These are phyloP conservation scores for Apotomis capreana DNA, from an alignment of 2,888 invertebrate genomes.

Conservation along the genomic window DNA sequence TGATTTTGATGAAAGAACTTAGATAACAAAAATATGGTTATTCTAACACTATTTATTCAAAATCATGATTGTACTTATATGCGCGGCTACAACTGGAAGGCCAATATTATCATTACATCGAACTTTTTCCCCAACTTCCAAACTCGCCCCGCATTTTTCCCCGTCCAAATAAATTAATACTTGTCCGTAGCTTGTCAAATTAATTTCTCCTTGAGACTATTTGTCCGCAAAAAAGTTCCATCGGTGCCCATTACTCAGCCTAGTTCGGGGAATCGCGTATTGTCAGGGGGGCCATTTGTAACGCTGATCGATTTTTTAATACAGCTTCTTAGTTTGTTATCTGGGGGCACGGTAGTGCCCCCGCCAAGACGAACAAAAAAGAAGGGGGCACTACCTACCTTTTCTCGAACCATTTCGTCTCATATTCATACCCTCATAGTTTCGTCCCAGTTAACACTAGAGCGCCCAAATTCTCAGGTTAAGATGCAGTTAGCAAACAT, in stretches of 20 bases:
- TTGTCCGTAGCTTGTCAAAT: conserved; percentile 81
- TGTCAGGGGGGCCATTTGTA: conserved; percentile 37
- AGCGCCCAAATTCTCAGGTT: no score
- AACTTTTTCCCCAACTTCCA: conserved; percentile 48
- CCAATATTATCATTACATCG: conserved; percentile 24
- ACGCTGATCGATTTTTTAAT: conserved; percentile 36
- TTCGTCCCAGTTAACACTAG: no score
- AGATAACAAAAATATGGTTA: no score
- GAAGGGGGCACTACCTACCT: no score
- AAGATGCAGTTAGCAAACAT: no score
- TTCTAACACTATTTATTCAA: no score
- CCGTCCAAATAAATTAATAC: conserved; percentile 81
- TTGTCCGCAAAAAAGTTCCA: conserved; percentile 79
- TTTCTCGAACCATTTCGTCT: no score
- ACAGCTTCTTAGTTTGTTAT: conserved; percentile 23
- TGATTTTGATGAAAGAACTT: no score
- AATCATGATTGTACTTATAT: background rate
- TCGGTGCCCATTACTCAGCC: conserved; percentile 76
- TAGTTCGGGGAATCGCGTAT: conserved; percentile 46
- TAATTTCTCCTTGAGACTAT: conserved; percentile 82
- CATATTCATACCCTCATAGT: no score
- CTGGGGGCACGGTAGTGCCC: no score
- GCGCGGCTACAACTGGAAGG: conserved; percentile 1
- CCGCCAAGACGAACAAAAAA: no score
- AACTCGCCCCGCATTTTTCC: conserved; percentile 73